These are phyloP conservation scores for Thalassaphorura encarpata DNA, from an alignment of 1,140 invertebrate genomes.

Conservation along the genomic window DNA sequence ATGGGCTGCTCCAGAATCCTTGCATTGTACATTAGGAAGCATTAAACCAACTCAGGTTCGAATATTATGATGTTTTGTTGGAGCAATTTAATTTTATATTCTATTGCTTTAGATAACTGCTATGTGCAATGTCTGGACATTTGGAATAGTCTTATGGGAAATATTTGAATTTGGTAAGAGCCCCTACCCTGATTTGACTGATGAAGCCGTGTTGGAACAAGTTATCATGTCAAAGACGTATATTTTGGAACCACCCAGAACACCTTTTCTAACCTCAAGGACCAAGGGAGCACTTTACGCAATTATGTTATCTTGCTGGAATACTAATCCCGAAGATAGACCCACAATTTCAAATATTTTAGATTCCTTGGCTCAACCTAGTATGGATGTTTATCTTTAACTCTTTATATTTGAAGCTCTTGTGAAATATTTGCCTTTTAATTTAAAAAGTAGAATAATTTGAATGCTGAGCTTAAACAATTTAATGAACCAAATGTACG, in stretches of 20 bases:
- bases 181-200: constrained; percentile 53
- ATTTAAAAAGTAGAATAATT: no score
- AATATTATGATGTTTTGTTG: neutral
- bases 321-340: neutral
- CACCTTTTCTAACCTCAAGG: neutral
- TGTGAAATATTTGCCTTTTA: no score
- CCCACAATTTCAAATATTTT: constrained; percentile 6
- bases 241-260: constrained; percentile 6
- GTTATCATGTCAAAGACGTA: constrained; percentile 35
- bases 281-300: constrained; percentile 12
- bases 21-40: constrained; percentile 52
- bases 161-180: constrained; percentile 55
- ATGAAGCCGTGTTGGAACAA: constrained; percentile 56
- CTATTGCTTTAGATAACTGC: constrained; percentile 43
- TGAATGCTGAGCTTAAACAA: no score
- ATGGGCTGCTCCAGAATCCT: constrained; percentile 64
- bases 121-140: constrained; percentile 72
- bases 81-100: neutral
- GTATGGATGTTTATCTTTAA: no score
- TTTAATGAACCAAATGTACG: no score
- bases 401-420: no score
- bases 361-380: no score
- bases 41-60: constrained; percentile 53
- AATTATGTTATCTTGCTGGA: constrained; percentile 14
- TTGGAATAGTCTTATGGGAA: constrained; percentile 57